Percentiles rank a stretch among this genome's conserved stretches.
phyloP scores from a whole-genome alignment of 1,140 invertebrate genomes.

The Zaprionus taronus region DNA sequence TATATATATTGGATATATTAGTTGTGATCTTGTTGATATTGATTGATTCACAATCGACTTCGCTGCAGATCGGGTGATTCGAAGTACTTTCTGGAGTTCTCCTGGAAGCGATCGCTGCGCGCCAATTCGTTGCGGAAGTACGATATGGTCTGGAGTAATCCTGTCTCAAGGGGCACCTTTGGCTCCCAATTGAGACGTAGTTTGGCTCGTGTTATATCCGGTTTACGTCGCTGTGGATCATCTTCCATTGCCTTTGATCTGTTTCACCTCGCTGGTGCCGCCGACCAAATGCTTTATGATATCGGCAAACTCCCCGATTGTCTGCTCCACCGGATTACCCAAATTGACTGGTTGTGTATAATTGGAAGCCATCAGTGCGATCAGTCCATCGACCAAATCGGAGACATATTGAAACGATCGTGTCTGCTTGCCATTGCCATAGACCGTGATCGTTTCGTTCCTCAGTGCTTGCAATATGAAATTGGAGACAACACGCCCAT shows the following conservation, averaged over 20 bases:
- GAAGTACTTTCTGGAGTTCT: constrained; percentile 78
- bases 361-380: constrained; percentile 97
- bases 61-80: constrained; percentile 70
- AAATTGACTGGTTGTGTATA: constrained; percentile 97
- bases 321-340: constrained; percentile 99
- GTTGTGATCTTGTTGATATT: constrained; percentile 6
- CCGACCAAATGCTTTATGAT: constrained; percentile 96
- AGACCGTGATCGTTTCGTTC: constrained; percentile 97
- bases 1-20: constrained; percentile 11
- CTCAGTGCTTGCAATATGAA: constrained; percentile 98
- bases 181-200: constrained; percentile 96
- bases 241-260: constrained; percentile 95
- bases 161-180: constrained; percentile 92
- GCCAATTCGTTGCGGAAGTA: constrained; percentile 96
- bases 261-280: constrained; percentile 92
- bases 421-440: constrained; percentile 98
- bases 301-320: constrained; percentile 97
- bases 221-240: constrained; percentile 96
- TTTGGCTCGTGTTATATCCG: constrained; percentile 96
- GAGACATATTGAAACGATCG: constrained; percentile 99
- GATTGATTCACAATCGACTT: constrained; percentile 28
- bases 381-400: constrained; percentile 97
- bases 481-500: constrained; percentile 99
- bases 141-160: constrained; percentile 94
- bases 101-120: constrained; percentile 84